Conservation (phyloP, 1,140 invertebrate species). For the Limonius californicus region DNA sequence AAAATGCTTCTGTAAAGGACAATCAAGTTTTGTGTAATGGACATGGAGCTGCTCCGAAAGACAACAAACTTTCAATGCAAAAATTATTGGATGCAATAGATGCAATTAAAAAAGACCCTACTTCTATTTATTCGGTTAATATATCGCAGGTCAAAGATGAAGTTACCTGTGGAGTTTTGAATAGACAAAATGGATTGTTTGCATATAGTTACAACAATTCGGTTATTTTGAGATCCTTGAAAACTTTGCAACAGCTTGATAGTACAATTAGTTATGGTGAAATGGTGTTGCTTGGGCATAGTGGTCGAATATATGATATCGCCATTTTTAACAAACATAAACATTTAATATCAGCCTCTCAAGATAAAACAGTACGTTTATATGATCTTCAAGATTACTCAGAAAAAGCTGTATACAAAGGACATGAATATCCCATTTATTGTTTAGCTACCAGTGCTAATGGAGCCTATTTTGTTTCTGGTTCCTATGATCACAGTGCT, state of each 20-base stretch:
- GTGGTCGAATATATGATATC: slow-evolving; percentile 37
- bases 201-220: slow-evolving; percentile 39
- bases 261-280: slow-evolving; percentile 25
- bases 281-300: slow-evolving; percentile 37
- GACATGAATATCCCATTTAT: slow-evolving; percentile 85
- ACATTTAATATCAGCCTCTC: slow-evolving; percentile 36
- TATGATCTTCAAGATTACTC: slow-evolving; percentile 25
- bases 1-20: not conserved
- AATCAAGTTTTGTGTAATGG: slow-evolving; percentile 18
- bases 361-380: slow-evolving; percentile 33
- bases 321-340: slow-evolving; percentile 26
- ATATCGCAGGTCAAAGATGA: slow-evolving; percentile 36
- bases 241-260: slow-evolving; percentile 24
- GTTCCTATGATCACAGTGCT: slow-evolving; percentile 79
- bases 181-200: slow-evolving; percentile 31
- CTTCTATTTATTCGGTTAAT: slow-evolving; percentile 32
- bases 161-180: slow-evolving; percentile 38
- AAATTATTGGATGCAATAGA: slow-evolving; percentile 25
- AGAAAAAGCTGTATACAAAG: slow-evolving; percentile 48
- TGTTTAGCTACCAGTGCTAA: slow-evolving; percentile 73
- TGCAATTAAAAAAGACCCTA: slow-evolving; percentile 28
- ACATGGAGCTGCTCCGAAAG: not conserved
- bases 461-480: slow-evolving; percentile 72
- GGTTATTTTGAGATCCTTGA: slow-evolving; percentile 24
- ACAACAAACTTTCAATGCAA: not conserved